These are phyloP conservation scores for Mastomys natalensis DNA, from an alignment of 2,113 vertebrate species.

Conservation along the genomic window DNA sequence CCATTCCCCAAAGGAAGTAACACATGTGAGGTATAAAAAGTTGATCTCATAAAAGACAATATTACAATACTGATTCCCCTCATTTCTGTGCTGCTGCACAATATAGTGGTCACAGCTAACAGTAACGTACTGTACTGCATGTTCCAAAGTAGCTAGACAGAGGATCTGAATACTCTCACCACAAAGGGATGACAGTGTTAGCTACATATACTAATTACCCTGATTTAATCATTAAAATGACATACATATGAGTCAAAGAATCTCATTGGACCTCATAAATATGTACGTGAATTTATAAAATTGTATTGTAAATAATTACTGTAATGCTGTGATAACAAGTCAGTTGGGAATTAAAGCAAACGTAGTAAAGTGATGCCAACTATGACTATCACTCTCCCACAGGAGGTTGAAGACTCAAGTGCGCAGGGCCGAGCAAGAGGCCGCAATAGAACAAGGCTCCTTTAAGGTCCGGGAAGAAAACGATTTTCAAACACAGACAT, in stretches of 20 bases:
- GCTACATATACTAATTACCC: not conserved
- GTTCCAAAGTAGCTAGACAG: not conserved
- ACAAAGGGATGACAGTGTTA: not conserved
- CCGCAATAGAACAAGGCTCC: not conserved
- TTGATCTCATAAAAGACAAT: not conserved
- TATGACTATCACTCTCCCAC: not conserved
- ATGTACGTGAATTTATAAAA: not conserved
- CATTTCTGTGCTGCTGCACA: not conserved
- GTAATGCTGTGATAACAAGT: not conserved
- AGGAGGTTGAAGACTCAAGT: not conserved
- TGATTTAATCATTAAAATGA: not conserved
- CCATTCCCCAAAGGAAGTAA: not conserved
- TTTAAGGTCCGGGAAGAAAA: not conserved
- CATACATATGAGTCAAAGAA: not conserved
- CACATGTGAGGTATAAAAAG: not conserved
- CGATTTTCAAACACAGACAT: slow-evolving; percentile 3
- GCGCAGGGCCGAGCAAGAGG: not conserved
- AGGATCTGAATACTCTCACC: too few relatives aligned
- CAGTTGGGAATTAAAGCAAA: not conserved
- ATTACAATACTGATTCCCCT: not conserved
- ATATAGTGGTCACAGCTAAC: not conserved
- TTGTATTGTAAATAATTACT: not conserved
- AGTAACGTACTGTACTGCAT: not conserved
- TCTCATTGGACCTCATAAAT: not conserved
- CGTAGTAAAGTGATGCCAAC: not conserved